Evolutionary conservation across 2,797 vertebrate genomes (phyloP).

Genomic region (Jordanella pulchra): DNA sequence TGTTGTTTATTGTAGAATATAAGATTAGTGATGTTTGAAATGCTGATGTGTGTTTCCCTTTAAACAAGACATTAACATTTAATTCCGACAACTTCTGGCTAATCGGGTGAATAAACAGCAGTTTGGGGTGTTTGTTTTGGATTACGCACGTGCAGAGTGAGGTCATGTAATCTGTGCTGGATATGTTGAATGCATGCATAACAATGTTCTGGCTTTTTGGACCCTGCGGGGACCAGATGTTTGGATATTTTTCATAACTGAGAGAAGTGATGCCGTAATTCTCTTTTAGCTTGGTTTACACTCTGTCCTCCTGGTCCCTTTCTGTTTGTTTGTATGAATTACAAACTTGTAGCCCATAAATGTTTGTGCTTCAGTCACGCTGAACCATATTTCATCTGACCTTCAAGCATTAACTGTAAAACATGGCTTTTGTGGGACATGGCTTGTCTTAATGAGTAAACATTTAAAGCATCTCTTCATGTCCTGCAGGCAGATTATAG

Average conservation of each 20-base stretch:
- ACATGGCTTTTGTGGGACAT: slow-evolving; percentile 8
- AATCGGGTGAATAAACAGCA: background rate
- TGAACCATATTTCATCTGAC: background rate
- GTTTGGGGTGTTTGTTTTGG: background rate
- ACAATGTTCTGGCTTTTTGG: background rate
- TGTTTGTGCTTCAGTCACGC: slow-evolving; percentile 5
- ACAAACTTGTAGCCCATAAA: background rate
- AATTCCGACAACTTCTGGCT: background rate
- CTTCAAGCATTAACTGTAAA: background rate
- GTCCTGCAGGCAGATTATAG: slow-evolving; percentile 10
- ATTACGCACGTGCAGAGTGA: background rate
- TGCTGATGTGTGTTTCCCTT: background rate
- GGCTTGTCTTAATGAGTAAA: background rate
- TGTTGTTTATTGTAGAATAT: no score
- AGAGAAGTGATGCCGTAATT: background rate
- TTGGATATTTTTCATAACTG: background rate
- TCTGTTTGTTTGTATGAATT: slow-evolving; percentile 1
- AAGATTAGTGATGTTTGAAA: no score
- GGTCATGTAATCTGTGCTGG: slow-evolving; percentile 4
- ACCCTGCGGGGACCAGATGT: background rate
- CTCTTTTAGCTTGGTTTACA: background rate
- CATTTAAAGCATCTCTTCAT: slow-evolving; percentile 22
- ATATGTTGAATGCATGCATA: background rate
- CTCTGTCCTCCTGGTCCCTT: background rate
- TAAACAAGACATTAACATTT: background rate